Evolutionary conservation across 2,888 invertebrate species (phyloP).

Genomic region (Brachylomia viminalis): DNA sequence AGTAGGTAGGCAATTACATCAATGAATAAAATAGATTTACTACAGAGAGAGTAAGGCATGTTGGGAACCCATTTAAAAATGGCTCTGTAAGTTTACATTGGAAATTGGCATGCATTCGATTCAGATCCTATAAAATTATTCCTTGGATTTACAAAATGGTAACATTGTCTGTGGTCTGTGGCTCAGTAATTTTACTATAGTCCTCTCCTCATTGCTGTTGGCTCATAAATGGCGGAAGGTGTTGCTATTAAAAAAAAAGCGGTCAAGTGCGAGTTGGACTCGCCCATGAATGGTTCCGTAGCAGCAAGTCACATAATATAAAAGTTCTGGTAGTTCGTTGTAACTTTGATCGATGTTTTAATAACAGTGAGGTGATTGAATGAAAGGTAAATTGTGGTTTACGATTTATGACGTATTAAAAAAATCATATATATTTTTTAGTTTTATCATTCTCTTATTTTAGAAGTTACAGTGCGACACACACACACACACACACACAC

Average conservation of each 20-base stretch:
- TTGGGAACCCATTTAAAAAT: constrained; percentile 48
- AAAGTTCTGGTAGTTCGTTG: no score
- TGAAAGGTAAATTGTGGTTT: no score
- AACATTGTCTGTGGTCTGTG: background rate
- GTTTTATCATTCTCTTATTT: no score
- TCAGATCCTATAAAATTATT: constrained; percentile 28
- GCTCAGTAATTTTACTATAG: background rate
- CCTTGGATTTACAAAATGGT: constrained; percentile 5
- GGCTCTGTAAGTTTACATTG: constrained; percentile 49
- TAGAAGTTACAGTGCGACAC: no score
- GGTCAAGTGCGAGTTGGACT: no score
- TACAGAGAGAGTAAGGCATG: constrained; percentile 30
- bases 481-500: no score
- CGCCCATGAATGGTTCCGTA: no score
- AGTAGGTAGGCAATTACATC: background rate
- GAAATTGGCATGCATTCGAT: constrained; percentile 51
- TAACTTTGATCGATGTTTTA: no score
- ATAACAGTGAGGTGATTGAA: no score
- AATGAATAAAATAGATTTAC: constrained; percentile 9
- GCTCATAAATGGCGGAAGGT: background rate
- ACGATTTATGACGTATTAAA: no score
- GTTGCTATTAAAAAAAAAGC: background rate
- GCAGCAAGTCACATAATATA: no score
- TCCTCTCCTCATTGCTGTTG: background rate
- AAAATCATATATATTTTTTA: no score